Percentiles rank a stretch among this genome's conserved stretches.
phyloP scores from a whole-genome alignment of 2,888 invertebrate species.

The Lasiommata megera region DNA sequence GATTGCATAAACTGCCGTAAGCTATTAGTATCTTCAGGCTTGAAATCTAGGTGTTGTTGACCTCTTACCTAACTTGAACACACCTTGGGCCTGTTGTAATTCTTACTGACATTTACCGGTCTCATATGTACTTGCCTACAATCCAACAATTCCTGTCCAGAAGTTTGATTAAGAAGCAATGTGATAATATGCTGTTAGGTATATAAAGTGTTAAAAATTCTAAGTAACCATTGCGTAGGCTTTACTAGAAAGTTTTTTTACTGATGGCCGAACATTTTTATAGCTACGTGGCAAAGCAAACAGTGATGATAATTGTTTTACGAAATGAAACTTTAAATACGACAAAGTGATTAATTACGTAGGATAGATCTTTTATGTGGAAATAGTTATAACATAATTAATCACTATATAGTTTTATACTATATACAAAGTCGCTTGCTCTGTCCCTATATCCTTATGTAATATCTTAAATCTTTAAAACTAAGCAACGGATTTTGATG shows the following conservation, averaged over 20 bases:
- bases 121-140: constrained; percentile 10
- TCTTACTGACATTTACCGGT: constrained; percentile 30
- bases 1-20: constrained; percentile 35
- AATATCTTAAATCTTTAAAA: too few relatives aligned
- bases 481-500: too few relatives aligned
- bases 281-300: too few relatives aligned
- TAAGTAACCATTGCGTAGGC: not conserved
- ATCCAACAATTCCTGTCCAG: constrained; percentile 18
- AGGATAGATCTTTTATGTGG: too few relatives aligned
- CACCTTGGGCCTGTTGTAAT: constrained; percentile 30
- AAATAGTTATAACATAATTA: too few relatives aligned
- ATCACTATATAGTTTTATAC: too few relatives aligned
- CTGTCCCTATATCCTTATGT: too few relatives aligned
- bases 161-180: constrained; percentile 20
- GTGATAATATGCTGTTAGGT: not conserved
- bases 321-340: too few relatives aligned
- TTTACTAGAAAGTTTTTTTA: not conserved
- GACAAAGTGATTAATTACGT: too few relatives aligned
- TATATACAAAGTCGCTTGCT: too few relatives aligned
- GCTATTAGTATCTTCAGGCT: constrained; percentile 31
- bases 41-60: constrained; percentile 33
- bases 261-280: not conserved
- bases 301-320: too few relatives aligned
- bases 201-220: not conserved
- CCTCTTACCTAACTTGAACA: constrained; percentile 37